Conservation (phyloP, 2,797 vertebrate species). For the Rhinella marina region DNA sequence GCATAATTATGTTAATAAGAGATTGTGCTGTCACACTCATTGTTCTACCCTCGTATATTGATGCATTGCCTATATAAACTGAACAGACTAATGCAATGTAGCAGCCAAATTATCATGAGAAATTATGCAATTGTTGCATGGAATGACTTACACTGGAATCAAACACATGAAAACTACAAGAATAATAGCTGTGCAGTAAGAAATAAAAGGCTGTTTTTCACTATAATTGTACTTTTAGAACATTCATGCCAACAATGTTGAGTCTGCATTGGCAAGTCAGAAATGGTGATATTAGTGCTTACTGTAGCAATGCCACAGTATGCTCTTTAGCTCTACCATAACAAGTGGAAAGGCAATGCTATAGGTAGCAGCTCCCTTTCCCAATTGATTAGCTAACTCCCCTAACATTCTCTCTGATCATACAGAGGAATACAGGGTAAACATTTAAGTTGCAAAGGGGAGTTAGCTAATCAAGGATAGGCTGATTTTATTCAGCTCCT, state of each 20-base stretch:
- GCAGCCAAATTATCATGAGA: constrained; percentile 20
- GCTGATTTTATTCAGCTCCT: neutral
- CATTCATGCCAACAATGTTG: neutral
- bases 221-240: neutral
- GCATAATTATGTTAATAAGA: constrained; percentile 16
- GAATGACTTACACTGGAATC: neutral
- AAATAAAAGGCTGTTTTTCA: constrained; percentile 17
- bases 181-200: neutral
- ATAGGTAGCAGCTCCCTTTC: neutral
- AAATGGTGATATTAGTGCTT: neutral
- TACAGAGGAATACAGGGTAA: neutral
- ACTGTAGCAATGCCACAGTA: neutral
- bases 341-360: neutral
- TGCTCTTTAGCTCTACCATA: neutral
- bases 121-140: constrained; percentile 20
- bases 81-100: constrained; percentile 7
- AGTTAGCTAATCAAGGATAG: neutral
- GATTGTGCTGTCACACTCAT: constrained; percentile 3
- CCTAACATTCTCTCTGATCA: neutral
- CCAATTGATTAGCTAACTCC: neutral
- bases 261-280: neutral
- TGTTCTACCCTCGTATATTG: neutral
- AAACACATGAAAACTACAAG: neutral
- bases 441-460: neutral
- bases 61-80: neutral